Conservation (phyloP, 2,888 invertebrate species). For the Andrena trimmerana region DNA sequence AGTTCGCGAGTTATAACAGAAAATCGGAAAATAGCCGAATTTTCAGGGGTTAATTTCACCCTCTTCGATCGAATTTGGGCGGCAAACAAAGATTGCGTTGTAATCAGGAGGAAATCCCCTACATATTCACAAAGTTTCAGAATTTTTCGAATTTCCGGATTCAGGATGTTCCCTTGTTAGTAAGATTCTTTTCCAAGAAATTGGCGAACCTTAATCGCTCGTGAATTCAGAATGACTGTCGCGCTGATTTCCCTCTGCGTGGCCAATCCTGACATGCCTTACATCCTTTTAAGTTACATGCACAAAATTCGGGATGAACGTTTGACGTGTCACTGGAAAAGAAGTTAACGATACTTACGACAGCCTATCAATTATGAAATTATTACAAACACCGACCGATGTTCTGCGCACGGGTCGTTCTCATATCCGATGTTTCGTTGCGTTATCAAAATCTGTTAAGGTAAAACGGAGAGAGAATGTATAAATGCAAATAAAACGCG, state of each 20-base stretch:
- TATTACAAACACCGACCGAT: constrained; percentile 31
- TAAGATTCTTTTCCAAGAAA: constrained; percentile 22
- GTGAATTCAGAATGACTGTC: constrained; percentile 10
- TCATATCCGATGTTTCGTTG: constrained; percentile 40
- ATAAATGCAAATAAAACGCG: constrained; percentile 49
- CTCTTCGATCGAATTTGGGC: no score
- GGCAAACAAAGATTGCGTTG: no score
- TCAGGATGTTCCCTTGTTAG: background rate
- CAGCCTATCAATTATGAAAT: constrained; percentile 59
- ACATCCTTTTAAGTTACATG: background rate
- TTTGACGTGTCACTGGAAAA: constrained; percentile 10
- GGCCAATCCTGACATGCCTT: background rate
- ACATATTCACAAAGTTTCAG: no score
- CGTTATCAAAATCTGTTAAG: constrained; percentile 32
- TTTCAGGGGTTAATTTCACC: no score
- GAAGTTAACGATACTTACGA: constrained; percentile 32
- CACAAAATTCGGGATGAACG: background rate
- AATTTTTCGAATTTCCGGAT: no score
- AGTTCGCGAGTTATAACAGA: no score
- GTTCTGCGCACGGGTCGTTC: constrained; percentile 27
- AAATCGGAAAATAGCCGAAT: no score
- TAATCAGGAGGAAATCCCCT: no score
- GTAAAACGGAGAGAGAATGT: constrained; percentile 30
- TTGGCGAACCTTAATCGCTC: background rate
- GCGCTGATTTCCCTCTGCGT: background rate